phyloP scores from a whole-genome alignment of 2,113 vertebrate species.

The Hemiscyllium ocellatum region DNA sequence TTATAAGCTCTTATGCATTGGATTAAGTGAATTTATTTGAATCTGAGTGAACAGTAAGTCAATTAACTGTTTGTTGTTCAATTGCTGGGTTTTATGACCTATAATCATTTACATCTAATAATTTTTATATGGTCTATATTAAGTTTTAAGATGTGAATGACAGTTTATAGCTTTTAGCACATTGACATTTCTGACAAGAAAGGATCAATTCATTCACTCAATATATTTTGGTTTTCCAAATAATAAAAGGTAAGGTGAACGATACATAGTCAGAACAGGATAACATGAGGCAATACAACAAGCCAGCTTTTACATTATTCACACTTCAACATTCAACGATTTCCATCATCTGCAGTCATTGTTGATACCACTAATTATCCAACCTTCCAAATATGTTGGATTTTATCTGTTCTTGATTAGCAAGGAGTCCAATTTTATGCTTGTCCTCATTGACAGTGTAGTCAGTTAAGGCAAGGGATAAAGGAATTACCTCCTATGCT shows the following conservation, averaged over 20 bases:
- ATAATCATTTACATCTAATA: background rate
- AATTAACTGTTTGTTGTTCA: conserved; percentile 19
- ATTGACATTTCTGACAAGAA: background rate
- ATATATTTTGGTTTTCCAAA: background rate
- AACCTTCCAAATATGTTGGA: background rate
- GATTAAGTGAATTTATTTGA: background rate
- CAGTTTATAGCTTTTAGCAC: background rate
- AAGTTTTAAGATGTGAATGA: background rate
- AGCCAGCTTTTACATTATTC: background rate
- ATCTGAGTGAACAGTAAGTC: background rate
- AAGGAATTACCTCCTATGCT: background rate
- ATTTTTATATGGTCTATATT: background rate
- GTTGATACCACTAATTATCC: background rate
- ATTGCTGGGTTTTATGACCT: background rate
- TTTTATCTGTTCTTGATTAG: background rate
- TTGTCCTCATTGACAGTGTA: background rate
- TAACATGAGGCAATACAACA: background rate
- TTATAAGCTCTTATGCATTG: background rate
- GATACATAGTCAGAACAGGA: background rate
- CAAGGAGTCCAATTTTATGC: background rate
- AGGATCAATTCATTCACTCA: background rate
- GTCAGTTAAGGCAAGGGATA: background rate
- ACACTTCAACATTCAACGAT: background rate
- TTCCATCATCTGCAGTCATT: too few relatives aligned
- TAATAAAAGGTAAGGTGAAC: background rate